A percentile compares a stretch with the other conserved stretches of the same genome.
These are phyloP conservation scores for Aricia agestis DNA, from an alignment of 1,140 invertebrate genomes.

Conservation along the genomic window DNA sequence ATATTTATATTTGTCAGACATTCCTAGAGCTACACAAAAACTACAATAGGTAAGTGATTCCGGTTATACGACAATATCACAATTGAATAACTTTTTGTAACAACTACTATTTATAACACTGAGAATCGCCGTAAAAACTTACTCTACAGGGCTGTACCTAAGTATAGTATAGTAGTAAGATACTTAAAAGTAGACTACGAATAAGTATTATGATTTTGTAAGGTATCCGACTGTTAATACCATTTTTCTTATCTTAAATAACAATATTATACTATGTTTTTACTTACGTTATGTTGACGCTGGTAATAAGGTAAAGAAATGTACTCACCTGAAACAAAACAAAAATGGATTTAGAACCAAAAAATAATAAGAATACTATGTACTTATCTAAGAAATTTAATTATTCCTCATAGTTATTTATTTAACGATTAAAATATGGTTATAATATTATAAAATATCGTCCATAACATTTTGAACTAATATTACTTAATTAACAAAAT, in stretches of 20 bases:
- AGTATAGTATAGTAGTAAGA: neutral
- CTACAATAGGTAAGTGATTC: neutral
- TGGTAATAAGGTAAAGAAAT: neutral
- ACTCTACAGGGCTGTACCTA: neutral
- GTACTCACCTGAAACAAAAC: neutral
- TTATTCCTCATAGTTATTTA: too few relatives aligned
- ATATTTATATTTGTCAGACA: neutral
- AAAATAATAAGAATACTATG: neutral
- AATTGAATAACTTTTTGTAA: neutral
- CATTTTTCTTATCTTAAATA: too few relatives aligned
- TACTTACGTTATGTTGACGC: too few relatives aligned
- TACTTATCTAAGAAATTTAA: neutral
- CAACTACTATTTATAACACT: neutral
- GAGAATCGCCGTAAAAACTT: neutral
- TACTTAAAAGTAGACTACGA: neutral
- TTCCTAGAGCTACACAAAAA: neutral
- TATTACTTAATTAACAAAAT: too few relatives aligned
- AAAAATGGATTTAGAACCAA: too few relatives aligned
- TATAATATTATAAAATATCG: too few relatives aligned
- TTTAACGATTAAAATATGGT: too few relatives aligned
- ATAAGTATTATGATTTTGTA: neutral
- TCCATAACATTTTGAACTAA: too few relatives aligned
- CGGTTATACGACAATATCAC: neutral
- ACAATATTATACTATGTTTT: too few relatives aligned
- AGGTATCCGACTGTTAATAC: too few relatives aligned